A percentile compares a stretch with the other conserved stretches of the same genome.
phyloP scores from a whole-genome alignment of 1,140 invertebrate genomes.

The Diorhabda elongata region DNA sequence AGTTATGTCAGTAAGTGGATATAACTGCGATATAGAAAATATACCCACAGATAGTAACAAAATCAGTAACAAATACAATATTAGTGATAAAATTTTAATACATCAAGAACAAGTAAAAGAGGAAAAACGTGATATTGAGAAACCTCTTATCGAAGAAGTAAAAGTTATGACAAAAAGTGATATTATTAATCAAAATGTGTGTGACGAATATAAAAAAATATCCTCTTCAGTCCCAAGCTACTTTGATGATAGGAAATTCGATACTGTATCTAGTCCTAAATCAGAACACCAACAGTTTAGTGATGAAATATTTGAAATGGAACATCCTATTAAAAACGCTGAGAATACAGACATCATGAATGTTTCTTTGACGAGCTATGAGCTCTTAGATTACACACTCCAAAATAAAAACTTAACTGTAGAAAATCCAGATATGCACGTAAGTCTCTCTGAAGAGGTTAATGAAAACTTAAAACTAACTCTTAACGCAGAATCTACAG shows the following conservation, averaged over 20 bases:
- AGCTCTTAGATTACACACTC: conserved; percentile 45
- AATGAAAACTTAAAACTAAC: conserved; percentile 42
- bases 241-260: conserved; percentile 26
- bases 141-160: background rate
- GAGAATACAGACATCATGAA: conserved; percentile 42
- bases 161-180: conserved; percentile 49
- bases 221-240: conserved; percentile 32
- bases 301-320: conserved; percentile 41
- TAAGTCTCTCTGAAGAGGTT: conserved; percentile 45
- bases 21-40: conserved; percentile 45
- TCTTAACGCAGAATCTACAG: conserved; percentile 13
- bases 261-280: background rate
- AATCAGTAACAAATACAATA: background rate
- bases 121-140: conserved; percentile 3
- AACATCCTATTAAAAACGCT: conserved; percentile 36
- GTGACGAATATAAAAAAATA: conserved; percentile 19
- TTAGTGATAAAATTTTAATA: background rate
- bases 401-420: conserved; percentile 35
- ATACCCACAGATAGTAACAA: conserved; percentile 19
- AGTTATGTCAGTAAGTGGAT: conserved; percentile 48
- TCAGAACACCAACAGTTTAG: conserved; percentile 25
- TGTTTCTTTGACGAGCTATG: conserved; percentile 45
- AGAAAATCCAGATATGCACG: conserved; percentile 42
- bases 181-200: conserved; percentile 58
- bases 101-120: background rate